Base-by-base conservation (phyloP, 2,797 vertebrate species). In the Manis javanica region DNA sequence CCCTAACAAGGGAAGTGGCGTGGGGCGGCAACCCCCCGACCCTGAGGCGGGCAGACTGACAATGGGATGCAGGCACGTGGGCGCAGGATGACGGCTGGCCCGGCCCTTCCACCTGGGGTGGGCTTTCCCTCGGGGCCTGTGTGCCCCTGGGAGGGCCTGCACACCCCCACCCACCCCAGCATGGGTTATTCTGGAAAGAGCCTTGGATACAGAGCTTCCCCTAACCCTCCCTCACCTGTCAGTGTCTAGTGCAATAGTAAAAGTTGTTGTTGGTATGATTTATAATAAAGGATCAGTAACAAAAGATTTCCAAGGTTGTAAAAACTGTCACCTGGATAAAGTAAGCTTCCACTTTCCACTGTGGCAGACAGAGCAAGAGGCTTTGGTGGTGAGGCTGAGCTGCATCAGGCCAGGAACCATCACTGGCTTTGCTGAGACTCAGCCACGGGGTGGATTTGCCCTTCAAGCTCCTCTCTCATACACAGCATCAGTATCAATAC, bases 1-100 rank as follows among this genome's bases (percentile, higher is more conserved):
- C 39, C 7, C 3, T 1, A 2, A 6, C 0, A 2, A 34, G 29
- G 55, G 19, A 19, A 19, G 21, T 7, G 4, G 12, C 6, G 1
- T 3, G 5, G n/a, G 2, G 1, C 1, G 6, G 29, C 19, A 46
- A 46, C 10, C 46, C 46, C 84, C 29, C 34, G 15, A n/a, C 34
- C 74, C 13, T 19, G 61, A 21, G 26, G 46, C 1, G 0, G 55
- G 34, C 18, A 29, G 37, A 11, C 1, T 18, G 26, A 55, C 18
- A 21, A 14, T 3, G 19, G 8, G 15, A 57, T 3, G 2, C 29
- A 49, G 77, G 29, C 0, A 0, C 3, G 0, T 2, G 1, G 26
- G 26, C 19, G 15, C 7, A 23, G 37, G 57, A 15, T 39, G 16
- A 29, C 3, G 39, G 51, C 19, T 4, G 23, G 18, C 34, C 5